Evolutionary conservation across 2,797 vertebrate species (phyloP).

Genomic region (Amniataba percoides): DNA sequence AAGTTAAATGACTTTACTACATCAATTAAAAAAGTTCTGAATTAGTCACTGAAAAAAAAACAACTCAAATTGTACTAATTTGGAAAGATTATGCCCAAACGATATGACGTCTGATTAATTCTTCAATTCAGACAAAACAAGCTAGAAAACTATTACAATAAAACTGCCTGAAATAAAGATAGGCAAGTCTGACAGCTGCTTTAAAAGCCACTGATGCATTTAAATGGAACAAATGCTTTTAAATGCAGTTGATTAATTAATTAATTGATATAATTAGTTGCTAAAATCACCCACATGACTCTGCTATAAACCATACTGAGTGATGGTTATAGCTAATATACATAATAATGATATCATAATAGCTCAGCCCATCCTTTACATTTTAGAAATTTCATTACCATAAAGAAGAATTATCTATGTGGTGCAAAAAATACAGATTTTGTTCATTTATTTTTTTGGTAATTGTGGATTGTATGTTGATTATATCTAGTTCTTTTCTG

Average conservation of each 20-base stretch:
- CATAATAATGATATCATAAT: no score
- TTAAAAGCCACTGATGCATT: constrained; percentile 4
- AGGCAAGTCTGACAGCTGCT: neutral
- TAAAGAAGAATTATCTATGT: no score
- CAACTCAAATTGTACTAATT: no score
- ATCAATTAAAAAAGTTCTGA: neutral
- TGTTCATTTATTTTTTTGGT: no score
- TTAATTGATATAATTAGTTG: neutral
- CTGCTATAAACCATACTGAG: no score
- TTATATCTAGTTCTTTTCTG: no score
- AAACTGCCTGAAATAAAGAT: neutral
- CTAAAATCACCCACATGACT: neutral
- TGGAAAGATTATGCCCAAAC: neutral
- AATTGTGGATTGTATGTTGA: no score
- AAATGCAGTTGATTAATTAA: no score
- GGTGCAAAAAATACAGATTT: no score
- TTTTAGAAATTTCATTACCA: no score
- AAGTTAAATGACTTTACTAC: neutral
- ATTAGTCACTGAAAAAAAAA: neutral
- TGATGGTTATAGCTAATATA: no score
- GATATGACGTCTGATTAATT: neutral
- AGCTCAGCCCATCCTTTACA: no score
- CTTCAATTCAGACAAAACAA: constrained; percentile 4
- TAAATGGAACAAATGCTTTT: neutral
- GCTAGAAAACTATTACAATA: neutral